phyloP scores from a whole-genome alignment of 2,888 invertebrate genomes.

The Gastracanthus pulcherrimus region DNA sequence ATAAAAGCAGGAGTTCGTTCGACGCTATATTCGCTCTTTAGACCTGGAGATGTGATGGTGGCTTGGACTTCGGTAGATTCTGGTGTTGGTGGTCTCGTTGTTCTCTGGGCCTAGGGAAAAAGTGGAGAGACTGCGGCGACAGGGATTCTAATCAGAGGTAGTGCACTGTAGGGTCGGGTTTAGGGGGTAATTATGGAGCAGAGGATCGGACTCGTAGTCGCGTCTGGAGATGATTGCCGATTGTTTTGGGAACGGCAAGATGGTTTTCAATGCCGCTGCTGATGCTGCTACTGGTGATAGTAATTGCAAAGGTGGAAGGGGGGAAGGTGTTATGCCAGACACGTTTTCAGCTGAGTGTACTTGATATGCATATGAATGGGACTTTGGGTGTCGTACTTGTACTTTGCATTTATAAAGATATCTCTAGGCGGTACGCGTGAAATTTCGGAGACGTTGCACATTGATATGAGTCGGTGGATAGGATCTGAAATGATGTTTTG shows the following conservation, averaged over 20 bases:
- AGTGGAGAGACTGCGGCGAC: neutral
- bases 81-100: no score
- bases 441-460: neutral
- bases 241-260: conserved; percentile 2
- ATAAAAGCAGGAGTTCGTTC: neutral
- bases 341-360: neutral
- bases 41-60: no score
- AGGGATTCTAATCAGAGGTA: neutral
- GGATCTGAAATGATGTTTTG: neutral
- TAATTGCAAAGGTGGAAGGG: neutral
- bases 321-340: neutral
- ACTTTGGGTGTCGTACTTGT: neutral
- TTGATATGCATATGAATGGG: conserved; percentile 54
- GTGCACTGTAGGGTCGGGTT: neutral
- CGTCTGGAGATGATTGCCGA: conserved; percentile 13
- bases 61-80: no score
- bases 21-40: no score
- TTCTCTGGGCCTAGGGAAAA: neutral
- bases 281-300: no score
- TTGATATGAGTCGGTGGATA: neutral
- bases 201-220: no score
- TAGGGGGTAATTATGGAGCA: neutral
- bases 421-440: neutral
- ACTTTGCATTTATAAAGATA: neutral
- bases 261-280: neutral